Evolutionary conservation across 2,113 vertebrate species (phyloP).

Genomic region (Thomomys bottae): DNA sequence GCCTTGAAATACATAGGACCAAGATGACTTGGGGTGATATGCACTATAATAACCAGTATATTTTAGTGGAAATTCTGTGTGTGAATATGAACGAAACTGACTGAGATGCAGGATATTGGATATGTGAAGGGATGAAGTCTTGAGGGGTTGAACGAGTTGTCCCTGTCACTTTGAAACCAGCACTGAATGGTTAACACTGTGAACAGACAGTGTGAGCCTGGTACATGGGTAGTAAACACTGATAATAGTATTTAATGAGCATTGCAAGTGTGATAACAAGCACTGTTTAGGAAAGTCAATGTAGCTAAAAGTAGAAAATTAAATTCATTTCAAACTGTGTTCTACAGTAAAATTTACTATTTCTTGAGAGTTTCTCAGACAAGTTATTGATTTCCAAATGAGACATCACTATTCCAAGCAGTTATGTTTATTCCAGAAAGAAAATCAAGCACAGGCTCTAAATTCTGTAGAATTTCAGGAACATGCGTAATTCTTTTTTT

Average conservation of each 20-base stretch:
- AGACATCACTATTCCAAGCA: constrained; percentile 5
- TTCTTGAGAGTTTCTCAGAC: neutral
- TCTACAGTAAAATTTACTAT: constrained; percentile 19
- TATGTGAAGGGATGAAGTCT: neutral
- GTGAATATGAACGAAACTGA: neutral
- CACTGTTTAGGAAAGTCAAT: constrained; percentile 19
- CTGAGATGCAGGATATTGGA: neutral
- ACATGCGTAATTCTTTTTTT: too few species aligned
- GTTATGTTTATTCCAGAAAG: neutral
- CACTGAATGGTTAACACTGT: neutral
- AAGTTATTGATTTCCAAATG: constrained; percentile 36
- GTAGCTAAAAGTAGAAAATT: constrained; percentile 22
- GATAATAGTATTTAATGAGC: neutral
- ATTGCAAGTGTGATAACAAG: neutral
- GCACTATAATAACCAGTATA: neutral
- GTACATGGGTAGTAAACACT: neutral
- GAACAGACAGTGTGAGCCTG: neutral
- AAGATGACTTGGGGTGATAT: neutral
- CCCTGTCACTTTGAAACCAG: neutral
- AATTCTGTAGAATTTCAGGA: neutral
- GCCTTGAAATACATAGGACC: too few species aligned
- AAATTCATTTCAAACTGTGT: neutral
- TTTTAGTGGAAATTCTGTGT: neutral
- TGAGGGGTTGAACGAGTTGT: neutral
- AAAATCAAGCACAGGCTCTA: neutral